phyloP scores from a whole-genome alignment of 2,888 invertebrate genomes.

The Hypselothyrea guttata region DNA sequence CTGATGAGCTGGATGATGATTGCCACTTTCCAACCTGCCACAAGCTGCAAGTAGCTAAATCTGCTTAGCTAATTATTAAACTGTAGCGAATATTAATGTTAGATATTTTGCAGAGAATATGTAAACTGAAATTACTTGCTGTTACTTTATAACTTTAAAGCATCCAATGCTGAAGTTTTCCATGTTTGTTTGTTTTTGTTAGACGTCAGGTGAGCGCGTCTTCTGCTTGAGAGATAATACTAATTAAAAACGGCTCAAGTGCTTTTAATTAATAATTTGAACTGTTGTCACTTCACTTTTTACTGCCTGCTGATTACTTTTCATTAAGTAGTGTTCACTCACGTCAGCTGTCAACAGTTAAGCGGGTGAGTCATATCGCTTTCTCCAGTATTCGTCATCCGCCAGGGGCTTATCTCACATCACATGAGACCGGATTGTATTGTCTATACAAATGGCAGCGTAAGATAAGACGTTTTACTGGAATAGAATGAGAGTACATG shows the following conservation, averaged over 20 bases:
- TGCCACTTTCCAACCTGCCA: slow-evolving; percentile 8
- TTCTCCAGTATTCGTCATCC: too few relatives aligned
- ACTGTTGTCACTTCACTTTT: slow-evolving; percentile 18
- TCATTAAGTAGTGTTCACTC: slow-evolving; percentile 15
- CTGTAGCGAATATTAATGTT: neutral
- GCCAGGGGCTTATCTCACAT: too few relatives aligned
- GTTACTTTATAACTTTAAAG: too few relatives aligned
- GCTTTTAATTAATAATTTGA: slow-evolving; percentile 44
- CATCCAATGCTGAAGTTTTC: too few relatives aligned
- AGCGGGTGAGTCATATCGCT: too few relatives aligned
- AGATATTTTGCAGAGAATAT: too few relatives aligned
- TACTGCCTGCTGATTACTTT: neutral
- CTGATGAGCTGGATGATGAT: slow-evolving; percentile 14
- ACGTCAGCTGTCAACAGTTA: neutral
- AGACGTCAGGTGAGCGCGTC: neutral
- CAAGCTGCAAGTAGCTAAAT: neutral
- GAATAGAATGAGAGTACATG: too few relatives aligned
- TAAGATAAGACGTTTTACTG: too few relatives aligned
- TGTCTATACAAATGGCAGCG: too few relatives aligned
- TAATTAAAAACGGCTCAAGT: slow-evolving; percentile 36
- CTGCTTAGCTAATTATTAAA: neutral
- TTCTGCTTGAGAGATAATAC: slow-evolving; percentile 26
- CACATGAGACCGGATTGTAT: too few relatives aligned
- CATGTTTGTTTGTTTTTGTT: too few relatives aligned
- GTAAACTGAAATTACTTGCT: too few relatives aligned